A percentile compares a stretch with the other conserved stretches of the same genome.
Conservation (phyloP, 2,113 vertebrate genomes). For the Corythornis vintsioides region DNA sequence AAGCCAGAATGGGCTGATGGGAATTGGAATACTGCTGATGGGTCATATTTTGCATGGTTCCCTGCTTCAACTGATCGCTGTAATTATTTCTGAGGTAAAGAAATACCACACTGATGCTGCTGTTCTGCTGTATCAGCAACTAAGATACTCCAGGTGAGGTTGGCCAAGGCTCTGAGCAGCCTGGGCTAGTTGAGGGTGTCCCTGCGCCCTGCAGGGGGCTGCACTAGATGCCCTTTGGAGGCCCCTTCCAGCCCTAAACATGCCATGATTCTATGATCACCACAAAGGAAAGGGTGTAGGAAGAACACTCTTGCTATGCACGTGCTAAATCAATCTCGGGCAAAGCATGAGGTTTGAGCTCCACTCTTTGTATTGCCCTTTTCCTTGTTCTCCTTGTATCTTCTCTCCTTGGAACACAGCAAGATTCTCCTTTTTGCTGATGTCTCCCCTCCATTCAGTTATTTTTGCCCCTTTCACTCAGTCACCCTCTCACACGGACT, state of each 20-base stretch:
- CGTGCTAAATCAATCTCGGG: too few relatives aligned
- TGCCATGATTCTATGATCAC: rapidly evolving
- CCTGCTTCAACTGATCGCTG: background rate
- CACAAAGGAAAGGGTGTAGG: background rate
- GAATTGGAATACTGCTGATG: background rate
- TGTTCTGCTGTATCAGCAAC: background rate
- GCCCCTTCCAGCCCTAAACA: too few relatives aligned
- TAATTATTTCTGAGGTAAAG: background rate
- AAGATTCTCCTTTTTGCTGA: background rate
- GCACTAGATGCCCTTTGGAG: too few relatives aligned
- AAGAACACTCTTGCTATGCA: background rate
- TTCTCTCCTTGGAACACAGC: background rate
- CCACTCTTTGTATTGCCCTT: background rate
- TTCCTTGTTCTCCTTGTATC: background rate
- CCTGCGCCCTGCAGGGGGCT: too few relatives aligned
- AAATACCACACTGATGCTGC: background rate
- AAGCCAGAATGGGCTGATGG: background rate
- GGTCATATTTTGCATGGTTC: background rate
- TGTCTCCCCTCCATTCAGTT: too few relatives aligned
- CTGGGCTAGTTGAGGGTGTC: too few relatives aligned
- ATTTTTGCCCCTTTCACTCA: background rate
- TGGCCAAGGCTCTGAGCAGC: too few relatives aligned
- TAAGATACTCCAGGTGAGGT: too few relatives aligned
- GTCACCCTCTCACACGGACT: rapidly evolving
- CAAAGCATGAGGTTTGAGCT: rapidly evolving